Conservation (phyloP, 2,888 invertebrate species). For the Acrobasis repandana region DNA sequence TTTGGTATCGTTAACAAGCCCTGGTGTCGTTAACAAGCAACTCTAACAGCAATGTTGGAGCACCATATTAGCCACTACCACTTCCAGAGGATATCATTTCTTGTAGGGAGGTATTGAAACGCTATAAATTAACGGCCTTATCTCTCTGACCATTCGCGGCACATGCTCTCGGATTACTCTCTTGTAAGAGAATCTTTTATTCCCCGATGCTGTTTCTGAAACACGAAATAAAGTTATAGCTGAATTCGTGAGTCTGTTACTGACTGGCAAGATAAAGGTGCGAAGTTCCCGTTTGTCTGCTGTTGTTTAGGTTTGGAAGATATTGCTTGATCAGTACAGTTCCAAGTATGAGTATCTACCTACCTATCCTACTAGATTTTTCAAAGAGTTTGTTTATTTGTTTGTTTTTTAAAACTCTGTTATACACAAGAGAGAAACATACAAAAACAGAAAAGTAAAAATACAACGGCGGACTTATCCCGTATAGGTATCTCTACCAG, state of each 20-base stretch:
- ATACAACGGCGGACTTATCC: too few relatives aligned
- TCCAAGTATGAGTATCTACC: too few relatives aligned
- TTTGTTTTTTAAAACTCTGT: too few relatives aligned
- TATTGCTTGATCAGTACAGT: background rate
- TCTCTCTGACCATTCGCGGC: constrained; percentile 72
- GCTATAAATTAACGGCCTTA: constrained; percentile 73
- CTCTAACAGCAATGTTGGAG: too few relatives aligned
- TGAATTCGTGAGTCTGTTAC: constrained; percentile 26
- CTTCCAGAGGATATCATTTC: constrained; percentile 30
- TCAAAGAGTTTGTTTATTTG: too few relatives aligned
- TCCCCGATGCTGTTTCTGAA: constrained; percentile 41
- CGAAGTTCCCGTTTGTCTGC: constrained; percentile 10
- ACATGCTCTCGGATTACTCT: constrained; percentile 68
- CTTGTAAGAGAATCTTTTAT: constrained; percentile 56
- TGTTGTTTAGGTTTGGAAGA: background rate
- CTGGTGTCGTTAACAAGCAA: too few relatives aligned
- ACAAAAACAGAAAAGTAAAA: too few relatives aligned
- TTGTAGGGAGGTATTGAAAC: constrained; percentile 63
- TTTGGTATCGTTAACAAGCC: too few relatives aligned
- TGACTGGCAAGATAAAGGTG: constrained; percentile 17
- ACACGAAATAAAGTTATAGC: constrained; percentile 32
- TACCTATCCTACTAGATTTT: too few relatives aligned
- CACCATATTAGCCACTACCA: background rate
- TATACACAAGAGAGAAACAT: too few relatives aligned
- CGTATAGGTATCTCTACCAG: too few relatives aligned